Base-by-base conservation (phyloP, 2,797 vertebrate species). In the Lerista edwardsae region DNA sequence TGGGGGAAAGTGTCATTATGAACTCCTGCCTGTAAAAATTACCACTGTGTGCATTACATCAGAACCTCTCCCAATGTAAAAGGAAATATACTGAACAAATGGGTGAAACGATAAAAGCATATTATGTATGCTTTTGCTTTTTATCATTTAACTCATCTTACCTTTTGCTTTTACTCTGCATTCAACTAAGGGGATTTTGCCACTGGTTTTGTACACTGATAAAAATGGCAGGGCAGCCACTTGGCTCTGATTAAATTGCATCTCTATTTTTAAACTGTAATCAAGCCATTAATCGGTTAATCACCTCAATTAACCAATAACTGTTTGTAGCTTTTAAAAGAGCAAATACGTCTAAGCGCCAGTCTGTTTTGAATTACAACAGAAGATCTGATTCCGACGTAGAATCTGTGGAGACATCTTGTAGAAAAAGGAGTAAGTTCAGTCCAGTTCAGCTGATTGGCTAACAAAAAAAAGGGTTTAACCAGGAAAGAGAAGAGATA, bases 201-300 rank as follows among this genome's bases (percentile, higher is more conserved):
- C n/a, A 27, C 17, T 85, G 23, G 59, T 68, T 80, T 55, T 85
- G 36, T 68, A 67, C 21, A 27, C 68, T 79, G 34, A 21, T 62
- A 47, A 68, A 75, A 62, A 36, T 47, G 75, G 34, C 57, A 68
- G 4, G 62, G 59, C 47, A 80, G 77, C 61, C 29, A 21, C 62
- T 57, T 69, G 78, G 25, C 47, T 36, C 21, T 85, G 39, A 85
- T 85, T 68, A 75, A 55, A 85, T 61, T 44, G 62, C 36, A n/a
- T 29, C 1, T 80, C 84, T 80, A 75, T 80, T 80, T 80, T 85
- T 75, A 68, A 85, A 65, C 64, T 59, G 4, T 55, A 75, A 75
- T 69, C 78, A 75, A 69, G 75, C 84, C 39, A 75, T 85, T 85
- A 75, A 85, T 62, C 57, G 72, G 78, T 85, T 75, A 69, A 85